These are phyloP conservation scores for Thryonomys swinderianus DNA, from an alignment of 2,113 vertebrate genomes.

Conservation along the genomic window DNA sequence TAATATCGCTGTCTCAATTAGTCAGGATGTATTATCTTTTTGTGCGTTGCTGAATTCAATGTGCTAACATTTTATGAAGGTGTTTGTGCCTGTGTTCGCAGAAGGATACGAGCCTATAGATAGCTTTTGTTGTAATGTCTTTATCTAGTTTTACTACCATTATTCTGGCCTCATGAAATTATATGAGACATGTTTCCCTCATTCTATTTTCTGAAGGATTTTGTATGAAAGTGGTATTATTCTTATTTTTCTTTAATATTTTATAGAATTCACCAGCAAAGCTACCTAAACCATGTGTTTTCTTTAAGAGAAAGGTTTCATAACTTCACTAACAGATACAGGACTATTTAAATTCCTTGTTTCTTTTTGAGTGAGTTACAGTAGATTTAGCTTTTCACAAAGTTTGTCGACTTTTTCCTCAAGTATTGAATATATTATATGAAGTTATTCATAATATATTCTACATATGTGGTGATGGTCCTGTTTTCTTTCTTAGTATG, in stretches of 20 bases:
- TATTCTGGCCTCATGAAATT: neutral
- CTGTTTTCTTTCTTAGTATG: neutral
- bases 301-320: neutral
- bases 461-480: neutral
- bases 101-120: neutral
- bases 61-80: conserved; percentile 40
- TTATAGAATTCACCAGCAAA: neutral
- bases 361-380: neutral
- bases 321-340: neutral
- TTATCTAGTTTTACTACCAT: conserved; percentile 1
- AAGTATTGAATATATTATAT: neutral
- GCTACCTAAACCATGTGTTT: neutral
- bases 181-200: neutral
- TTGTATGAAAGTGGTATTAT: neutral
- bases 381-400: neutral
- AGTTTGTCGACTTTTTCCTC: neutral
- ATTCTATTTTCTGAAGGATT: neutral
- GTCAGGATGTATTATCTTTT: conserved; percentile 54
- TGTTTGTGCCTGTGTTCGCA: conserved; percentile 21
- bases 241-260: conserved; percentile 27
- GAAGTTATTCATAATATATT: neutral
- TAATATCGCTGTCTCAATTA: conserved; percentile 50
- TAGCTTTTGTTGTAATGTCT: neutral
- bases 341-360: neutral
- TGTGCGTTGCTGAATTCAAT: conserved; percentile 36